Percentiles rank a stretch among this genome's conserved stretches.
Conservation (phyloP, 2,888 invertebrate species). For the Hyles lineata region DNA sequence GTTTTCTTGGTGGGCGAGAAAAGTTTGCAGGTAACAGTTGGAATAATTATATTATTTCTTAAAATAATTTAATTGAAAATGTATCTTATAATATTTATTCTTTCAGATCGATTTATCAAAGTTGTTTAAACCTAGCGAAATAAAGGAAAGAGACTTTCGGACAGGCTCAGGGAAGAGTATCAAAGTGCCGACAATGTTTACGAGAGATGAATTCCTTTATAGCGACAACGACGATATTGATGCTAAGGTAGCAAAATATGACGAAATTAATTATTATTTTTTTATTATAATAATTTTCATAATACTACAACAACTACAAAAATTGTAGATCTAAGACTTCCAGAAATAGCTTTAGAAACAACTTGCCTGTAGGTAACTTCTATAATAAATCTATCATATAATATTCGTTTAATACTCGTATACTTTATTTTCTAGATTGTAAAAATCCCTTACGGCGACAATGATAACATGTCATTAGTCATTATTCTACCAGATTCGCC, state of each 20-base stretch:
- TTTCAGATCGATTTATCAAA: constrained; percentile 20
- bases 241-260: constrained; percentile 26
- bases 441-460: constrained; percentile 30
- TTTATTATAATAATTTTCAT: neutral
- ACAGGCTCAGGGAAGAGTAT: neutral
- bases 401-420: neutral
- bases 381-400: no score
- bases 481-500: constrained; percentile 33
- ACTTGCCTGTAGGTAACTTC: no score
- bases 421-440: constrained; percentile 36
- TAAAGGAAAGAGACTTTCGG: constrained; percentile 27
- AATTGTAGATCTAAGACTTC: no score
- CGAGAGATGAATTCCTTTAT: constrained; percentile 24
- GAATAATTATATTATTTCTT: neutral
- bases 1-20: neutral
- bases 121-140: constrained; percentile 25
- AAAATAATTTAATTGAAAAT: neutral
- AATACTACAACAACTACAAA: no score
- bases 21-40: neutral
- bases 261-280: neutral
- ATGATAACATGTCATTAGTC: neutral
- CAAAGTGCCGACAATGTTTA: constrained; percentile 29
- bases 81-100: neutral
- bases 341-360: no score
- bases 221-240: neutral